phyloP scores from a whole-genome alignment of 2,888 invertebrate species.

The Diaperis boleti region DNA sequence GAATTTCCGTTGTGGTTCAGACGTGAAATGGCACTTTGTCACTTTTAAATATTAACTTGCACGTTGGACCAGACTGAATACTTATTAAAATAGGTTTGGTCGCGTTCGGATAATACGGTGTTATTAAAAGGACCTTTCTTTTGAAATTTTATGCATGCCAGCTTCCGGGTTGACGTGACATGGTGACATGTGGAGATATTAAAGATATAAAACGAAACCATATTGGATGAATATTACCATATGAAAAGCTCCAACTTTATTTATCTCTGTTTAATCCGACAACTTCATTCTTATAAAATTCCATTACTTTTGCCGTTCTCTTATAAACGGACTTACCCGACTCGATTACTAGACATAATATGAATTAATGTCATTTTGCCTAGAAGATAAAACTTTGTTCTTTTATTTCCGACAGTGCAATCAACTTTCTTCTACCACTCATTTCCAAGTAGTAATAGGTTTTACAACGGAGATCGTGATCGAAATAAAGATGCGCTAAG shows the following conservation, averaged over 20 bases:
- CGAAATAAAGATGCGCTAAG: constrained; percentile 18
- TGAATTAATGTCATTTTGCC: constrained; percentile 16
- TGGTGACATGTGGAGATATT: constrained; percentile 29
- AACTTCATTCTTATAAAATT: constrained; percentile 16
- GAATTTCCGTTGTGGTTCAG: constrained; percentile 10
- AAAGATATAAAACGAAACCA: constrained; percentile 16
- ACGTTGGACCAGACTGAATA: too few relatives aligned
- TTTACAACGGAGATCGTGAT: constrained; percentile 20
- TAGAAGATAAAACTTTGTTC: constrained; percentile 6
- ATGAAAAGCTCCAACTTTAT: constrained; percentile 25
- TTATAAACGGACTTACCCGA: constrained; percentile 3
- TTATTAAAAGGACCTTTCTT: background rate
- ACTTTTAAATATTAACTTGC: background rate
- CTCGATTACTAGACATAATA: constrained; percentile 24
- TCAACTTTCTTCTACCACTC: constrained; percentile 15
- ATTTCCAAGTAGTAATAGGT: constrained; percentile 18
- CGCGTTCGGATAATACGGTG: background rate
- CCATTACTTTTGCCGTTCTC: background rate
- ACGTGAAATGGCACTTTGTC: background rate
- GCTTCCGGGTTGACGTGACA: constrained; percentile 13
- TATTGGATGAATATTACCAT: constrained; percentile 25
- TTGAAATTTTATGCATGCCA: background rate
- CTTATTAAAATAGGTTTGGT: background rate
- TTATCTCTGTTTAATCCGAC: background rate
- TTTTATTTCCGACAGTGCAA: constrained; percentile 18